These are phyloP conservation scores for Bovichtus diacanthus DNA, from an alignment of 2,797 vertebrate species.

Conservation along the genomic window DNA sequence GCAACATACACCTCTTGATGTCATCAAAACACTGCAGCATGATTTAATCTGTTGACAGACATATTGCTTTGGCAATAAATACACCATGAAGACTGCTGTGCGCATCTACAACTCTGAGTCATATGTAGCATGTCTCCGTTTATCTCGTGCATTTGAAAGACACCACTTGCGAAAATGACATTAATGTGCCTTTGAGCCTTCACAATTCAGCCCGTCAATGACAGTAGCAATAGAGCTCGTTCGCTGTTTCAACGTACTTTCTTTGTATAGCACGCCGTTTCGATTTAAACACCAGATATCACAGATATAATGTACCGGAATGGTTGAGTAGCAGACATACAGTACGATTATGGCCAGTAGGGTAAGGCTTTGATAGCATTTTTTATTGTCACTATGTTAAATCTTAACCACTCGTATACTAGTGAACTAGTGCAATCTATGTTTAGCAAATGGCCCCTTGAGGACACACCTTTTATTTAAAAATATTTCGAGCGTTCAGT, in stretches of 20 bases:
- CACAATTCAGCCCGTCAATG: background rate
- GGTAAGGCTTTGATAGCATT: background rate
- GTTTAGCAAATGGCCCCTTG: background rate
- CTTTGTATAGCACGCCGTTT: background rate
- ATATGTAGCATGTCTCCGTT: background rate
- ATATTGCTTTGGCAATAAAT: constrained; percentile 20
- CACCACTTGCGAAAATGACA: constrained; percentile 8
- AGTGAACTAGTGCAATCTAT: background rate
- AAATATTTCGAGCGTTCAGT: too few relatives aligned
- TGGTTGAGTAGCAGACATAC: background rate
- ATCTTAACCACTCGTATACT: background rate
- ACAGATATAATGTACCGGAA: background rate
- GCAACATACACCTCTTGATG: constrained; percentile 18
- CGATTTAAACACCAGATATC: background rate
- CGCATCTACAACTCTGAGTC: background rate
- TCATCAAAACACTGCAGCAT: constrained; percentile 12
- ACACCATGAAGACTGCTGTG: background rate
- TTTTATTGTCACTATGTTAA: background rate
- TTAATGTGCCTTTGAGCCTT: constrained; percentile 4
- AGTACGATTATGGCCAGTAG: background rate
- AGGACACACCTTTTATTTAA: background rate
- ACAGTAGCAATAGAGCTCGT: background rate
- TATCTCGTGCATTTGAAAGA: constrained; percentile 6
- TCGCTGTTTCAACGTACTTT: background rate
- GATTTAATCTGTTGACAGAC: constrained; percentile 35